Evolutionary conservation across 2,797 vertebrate genomes (phyloP), one percentile per base, ranked within the genome.

Genomic region (Artibeus jamaicensis): DNA sequence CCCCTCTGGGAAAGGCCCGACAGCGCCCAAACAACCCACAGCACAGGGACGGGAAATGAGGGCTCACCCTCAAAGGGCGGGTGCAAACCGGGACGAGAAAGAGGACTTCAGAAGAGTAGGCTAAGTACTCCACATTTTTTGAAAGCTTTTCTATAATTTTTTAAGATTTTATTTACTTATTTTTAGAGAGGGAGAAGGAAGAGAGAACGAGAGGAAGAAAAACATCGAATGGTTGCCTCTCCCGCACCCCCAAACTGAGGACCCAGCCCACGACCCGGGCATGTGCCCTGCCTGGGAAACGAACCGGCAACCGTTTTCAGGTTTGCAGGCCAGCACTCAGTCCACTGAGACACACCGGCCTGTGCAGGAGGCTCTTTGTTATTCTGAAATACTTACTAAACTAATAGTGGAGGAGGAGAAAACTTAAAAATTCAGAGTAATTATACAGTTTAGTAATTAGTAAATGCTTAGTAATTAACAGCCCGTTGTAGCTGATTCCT

Each of bases 401-500:
- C 6, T 22, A 44, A 53, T 11, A 42, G 88, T 42, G 6, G n/a
- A 34, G 29, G 21, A 42, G 77, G 39, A 42, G 12, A 44, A 67
- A 74, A 85, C 46, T 34, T 24, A 32, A 50, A 32, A 50, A 32
- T 16, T 70, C 81, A 21, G 16, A 15, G 53, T 44, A 9, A 57
- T 26, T n/a, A 44, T 2, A 39, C 1, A 65, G 77, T 22, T 93
- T 2, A 34, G 59, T 37, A 19, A 62, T 15, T n/a, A 55, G 3
- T 74, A 59, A 55, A 12, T 21, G 5, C 12, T 70, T 24, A 12
- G 37, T 42, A 42, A 24, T 39, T 19, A 73, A 79, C 50, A 6
- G 50, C 73, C 73, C 85, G 48, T 93, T 77, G 42, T 76, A 85
- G 42, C 29, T 70, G 93, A 87, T 46, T 94, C 76, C 89, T n/a